Base-by-base conservation (phyloP, 2,888 invertebrate species). In the Cheilosia variabilis region DNA sequence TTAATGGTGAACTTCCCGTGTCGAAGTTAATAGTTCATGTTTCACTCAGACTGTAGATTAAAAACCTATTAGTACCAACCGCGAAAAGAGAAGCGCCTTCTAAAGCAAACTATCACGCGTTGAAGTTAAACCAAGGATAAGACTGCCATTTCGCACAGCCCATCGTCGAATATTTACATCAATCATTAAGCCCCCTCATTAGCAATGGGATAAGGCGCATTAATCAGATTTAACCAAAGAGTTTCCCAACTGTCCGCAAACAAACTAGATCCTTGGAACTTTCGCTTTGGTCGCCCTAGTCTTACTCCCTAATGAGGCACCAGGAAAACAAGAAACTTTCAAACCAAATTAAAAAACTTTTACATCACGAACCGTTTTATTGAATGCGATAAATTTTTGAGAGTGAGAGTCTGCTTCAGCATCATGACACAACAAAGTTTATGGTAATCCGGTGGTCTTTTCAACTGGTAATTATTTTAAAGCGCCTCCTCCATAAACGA, bases 331-430 rank as follows among this genome's bases (percentile, higher is more conserved):
- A 43, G 27, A 60, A 58, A 37, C 71, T 82, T 82, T 71, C 60
- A 71, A 82, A 77, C 72, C 37, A 55, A 82, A 82, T 82, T 82
- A 77, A 66, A 66, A 77, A 77, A 82, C 82, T 82, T 82, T 71
- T 77, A 71, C 65, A 71, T 60, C 82, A 82, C 65, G 60, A 77
- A 66, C 77, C 58, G 45, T 77, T 71, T 77, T 82, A 82, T 82
- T 82, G 66, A 82, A 77, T 77, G 43, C 60, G 66, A 82, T 69
- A 66, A 82, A 69, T 78, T 62, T 13, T 75, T 52, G 52, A 19
- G 19, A 19, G 1, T 52, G 4, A 2, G 52, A 13, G 24, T 13
- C 6, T 15, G 4, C 13, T 37, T 37, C 13, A 15, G 65, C 24
- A 41, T 50, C 57, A 58, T 34, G 10, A 9, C 31, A 6, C 45